Percentiles rank a stretch among this genome's conserved stretches.
These are phyloP conservation scores for Chaetorhynchus papuensis DNA, from an alignment of 2,113 vertebrate genomes.

Conservation along the genomic window DNA sequence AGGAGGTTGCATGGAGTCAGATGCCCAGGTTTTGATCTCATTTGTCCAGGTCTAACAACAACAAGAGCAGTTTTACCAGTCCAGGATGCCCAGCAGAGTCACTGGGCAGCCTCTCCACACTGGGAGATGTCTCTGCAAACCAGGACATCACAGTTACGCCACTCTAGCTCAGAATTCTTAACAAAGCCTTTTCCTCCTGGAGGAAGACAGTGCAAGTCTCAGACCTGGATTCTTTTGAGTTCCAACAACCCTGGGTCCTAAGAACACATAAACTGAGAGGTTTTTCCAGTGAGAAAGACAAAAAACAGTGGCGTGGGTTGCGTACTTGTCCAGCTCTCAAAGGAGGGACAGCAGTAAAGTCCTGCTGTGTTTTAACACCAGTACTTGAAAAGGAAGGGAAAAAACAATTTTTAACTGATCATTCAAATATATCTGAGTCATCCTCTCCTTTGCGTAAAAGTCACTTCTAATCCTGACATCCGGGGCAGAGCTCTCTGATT, in stretches of 20 bases:
- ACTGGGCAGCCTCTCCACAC: neutral
- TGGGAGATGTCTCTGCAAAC: neutral
- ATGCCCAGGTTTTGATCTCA: neutral
- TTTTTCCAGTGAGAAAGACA: neutral
- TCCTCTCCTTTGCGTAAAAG: neutral
- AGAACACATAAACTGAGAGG: neutral
- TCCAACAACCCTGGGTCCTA: neutral
- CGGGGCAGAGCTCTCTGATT: constrained; percentile 11
- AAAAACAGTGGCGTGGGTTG: neutral
- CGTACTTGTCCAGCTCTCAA: neutral
- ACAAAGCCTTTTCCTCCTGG: neutral
- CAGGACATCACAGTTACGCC: neutral
- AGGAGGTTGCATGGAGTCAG: neutral
- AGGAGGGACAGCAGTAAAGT: neutral
- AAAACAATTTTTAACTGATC: constrained; percentile 3
- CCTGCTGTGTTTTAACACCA: neutral
- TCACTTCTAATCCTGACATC: constrained; percentile 15
- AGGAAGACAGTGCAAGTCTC: neutral
- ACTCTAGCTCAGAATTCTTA: neutral
- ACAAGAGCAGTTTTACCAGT: neutral
- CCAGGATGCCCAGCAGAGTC: neutral
- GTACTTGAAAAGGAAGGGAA: neutral
- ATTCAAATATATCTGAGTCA: constrained; percentile 36
- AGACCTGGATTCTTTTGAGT: neutral
- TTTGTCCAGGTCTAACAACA: neutral